Evolutionary conservation across 2,797 vertebrate genomes (phyloP), one percentile per base, ranked within the genome.

Genomic region (Enteromius thamalakanensis): DNA sequence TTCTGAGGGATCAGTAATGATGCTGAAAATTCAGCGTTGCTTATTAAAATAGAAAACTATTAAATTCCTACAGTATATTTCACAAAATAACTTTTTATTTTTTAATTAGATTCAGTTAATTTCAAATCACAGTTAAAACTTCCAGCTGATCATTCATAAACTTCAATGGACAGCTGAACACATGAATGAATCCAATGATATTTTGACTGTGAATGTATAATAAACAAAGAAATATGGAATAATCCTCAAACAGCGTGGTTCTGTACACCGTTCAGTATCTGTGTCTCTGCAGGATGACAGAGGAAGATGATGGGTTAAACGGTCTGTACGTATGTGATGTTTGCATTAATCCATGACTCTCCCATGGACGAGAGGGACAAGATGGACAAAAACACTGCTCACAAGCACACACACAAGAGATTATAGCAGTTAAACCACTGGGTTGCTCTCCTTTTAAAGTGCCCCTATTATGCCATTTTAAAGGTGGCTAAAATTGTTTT

Each of bases 361-460:
- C 26, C 47, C 15, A 6, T 40, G 72, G 21, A 42, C 3, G 6
- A 75, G 49, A 75, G 51, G 7, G 71, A 75, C 71, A 74, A 49
- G 49, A 53, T 19, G 21, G 19, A 69, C 11, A 21, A 34, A 51
- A 34, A 37, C 12, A 55, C 5, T 32, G 11, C 15, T 72, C 26
- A 32, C 45, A 71, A 29, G 42, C 26, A 26, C 26, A 69, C n/a
- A 29, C 19, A 17, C 12, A 47, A 53, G 19, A 72, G 47, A 72
- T 69, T 42, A 69, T 42, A 23, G 37, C 21, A 69, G 34, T 69
- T 69, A 9, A 71, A 71, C 42, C 23, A 71, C 68, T 40, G 42
- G 21, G 37, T 70, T 47, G 65, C 37, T 68, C 65, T 68, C 65
- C n/a, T 45, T 70, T 47, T 17, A 71, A 71, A n/a, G n/a, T n/a